Conservation (phyloP, 2,113 vertebrate genomes). For the Pelvicachromis taeniatus region DNA sequence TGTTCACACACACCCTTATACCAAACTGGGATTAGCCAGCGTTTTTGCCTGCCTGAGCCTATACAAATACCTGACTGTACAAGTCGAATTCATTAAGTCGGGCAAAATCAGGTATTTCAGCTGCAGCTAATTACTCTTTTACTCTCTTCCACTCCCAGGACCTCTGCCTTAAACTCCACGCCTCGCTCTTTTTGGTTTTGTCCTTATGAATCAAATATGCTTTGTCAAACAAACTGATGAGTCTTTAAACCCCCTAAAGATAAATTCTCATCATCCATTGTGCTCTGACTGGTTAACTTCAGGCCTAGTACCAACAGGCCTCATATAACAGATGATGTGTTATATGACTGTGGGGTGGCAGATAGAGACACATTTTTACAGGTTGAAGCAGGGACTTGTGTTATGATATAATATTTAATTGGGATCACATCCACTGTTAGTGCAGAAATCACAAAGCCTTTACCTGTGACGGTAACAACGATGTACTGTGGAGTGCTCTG, state of each 20-base stretch:
- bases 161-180: neutral
- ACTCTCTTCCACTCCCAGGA: neutral
- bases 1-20: neutral
- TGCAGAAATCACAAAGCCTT: neutral
- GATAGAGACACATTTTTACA: neutral
- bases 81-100: neutral
- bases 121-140: neutral
- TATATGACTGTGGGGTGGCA: neutral
- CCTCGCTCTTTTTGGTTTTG: neutral
- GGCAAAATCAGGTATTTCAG: neutral
- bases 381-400: neutral
- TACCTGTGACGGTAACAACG: conserved; percentile 90
- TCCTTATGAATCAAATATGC: neutral
- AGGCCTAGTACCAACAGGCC: neutral
- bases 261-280: neutral
- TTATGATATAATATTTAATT: neutral
- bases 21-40: neutral
- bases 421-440: neutral
- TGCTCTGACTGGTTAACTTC: neutral
- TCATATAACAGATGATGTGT: too few species aligned
- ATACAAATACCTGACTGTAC: neutral
- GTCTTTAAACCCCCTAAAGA: neutral
- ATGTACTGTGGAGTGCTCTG: conserved; percentile 86
- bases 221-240: neutral
- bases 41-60: neutral